Evolutionary conservation across 2,888 invertebrate genomes (phyloP).

Genomic region (Elegia similella): DNA sequence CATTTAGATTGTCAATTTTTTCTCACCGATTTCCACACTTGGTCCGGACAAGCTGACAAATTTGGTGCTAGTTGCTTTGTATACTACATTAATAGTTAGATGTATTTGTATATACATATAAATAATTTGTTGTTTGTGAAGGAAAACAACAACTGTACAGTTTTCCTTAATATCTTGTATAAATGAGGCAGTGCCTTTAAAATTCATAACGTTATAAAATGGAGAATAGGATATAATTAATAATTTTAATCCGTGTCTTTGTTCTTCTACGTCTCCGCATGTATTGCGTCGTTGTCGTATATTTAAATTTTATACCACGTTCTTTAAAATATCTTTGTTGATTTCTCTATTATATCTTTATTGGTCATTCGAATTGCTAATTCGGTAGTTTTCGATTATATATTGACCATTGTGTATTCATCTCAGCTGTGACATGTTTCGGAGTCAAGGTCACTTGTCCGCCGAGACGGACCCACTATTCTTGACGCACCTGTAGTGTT

Average conservation of each 20-base stretch:
- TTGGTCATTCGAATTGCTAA: not conserved
- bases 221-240: not conserved
- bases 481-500: conserved; percentile 58
- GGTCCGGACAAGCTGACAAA: conserved; percentile 59
- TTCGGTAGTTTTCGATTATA: not conserved
- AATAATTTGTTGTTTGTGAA: not conserved
- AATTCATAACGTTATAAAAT: not conserved
- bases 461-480: conserved; percentile 43
- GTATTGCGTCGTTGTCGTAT: not conserved
- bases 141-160: conserved; percentile 4
- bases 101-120: no score
- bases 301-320: not conserved
- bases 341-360: not conserved
- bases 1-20: conserved; percentile 29
- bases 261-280: not conserved
- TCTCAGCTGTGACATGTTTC: not conserved
- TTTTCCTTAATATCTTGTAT: conserved; percentile 1
- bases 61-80: conserved; percentile 42
- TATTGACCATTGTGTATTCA: not conserved
- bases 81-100: not conserved
- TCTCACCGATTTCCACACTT: conserved; percentile 45
- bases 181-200: not conserved
- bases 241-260: not conserved
- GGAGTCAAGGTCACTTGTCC: conserved; percentile 33
- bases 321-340: not conserved